Evolutionary conservation across 2,888 invertebrate genomes (phyloP).

Genomic region (Micoletzkya japonica): DNA sequence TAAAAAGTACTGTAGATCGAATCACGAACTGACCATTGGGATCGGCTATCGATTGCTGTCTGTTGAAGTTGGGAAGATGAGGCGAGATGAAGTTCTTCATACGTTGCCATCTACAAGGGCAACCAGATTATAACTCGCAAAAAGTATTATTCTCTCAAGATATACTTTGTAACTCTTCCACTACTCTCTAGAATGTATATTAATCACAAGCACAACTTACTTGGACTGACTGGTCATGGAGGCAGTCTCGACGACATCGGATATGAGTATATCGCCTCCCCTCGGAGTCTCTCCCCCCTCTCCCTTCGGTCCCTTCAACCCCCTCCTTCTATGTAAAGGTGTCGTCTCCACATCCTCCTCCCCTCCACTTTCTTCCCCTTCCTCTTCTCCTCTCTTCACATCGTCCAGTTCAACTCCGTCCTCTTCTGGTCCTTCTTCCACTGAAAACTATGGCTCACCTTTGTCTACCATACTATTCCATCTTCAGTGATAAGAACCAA

Average conservation of each 20-base stretch:
- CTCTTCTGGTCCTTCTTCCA: constrained; percentile 16
- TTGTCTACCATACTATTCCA: background rate
- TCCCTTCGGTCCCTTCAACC: constrained; percentile 1
- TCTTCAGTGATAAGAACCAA: background rate
- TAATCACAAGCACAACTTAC: too few species aligned
- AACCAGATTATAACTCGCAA: background rate
- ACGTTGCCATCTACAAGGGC: constrained; percentile 13
- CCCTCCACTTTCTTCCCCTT: background rate
- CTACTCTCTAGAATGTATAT: too few species aligned
- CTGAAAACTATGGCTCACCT: background rate
- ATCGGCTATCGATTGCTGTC: constrained; percentile 17
- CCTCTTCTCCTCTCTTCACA: background rate
- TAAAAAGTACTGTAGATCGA: background rate
- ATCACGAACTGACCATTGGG: constrained; percentile 13
- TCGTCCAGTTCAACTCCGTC: constrained; percentile 11
- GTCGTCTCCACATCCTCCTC: constrained; percentile 1
- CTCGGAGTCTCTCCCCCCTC: background rate
- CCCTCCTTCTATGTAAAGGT: background rate
- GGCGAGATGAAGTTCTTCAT: constrained; percentile 24
- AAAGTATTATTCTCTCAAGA: too few species aligned
- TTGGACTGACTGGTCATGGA: constrained; percentile 1
- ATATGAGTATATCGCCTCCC: constrained; percentile 20
- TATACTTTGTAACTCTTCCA: background rate
- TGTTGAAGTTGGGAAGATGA: constrained; percentile 16
- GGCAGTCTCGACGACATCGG: constrained; percentile 21